phyloP scores from a whole-genome alignment of 2,888 invertebrate species.

The Ferdinandea cuprea region DNA sequence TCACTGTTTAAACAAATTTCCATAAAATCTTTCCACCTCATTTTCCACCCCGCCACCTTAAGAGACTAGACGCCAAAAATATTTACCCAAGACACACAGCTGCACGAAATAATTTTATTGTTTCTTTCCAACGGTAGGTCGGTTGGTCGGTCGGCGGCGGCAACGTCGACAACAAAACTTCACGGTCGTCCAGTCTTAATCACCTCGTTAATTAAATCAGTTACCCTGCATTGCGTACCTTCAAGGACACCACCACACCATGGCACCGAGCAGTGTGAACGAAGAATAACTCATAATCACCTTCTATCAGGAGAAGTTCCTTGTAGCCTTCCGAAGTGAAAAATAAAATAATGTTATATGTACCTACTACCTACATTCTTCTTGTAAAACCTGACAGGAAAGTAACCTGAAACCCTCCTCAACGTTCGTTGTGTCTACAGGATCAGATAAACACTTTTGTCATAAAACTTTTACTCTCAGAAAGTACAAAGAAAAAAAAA shows the following conservation, averaged over 20 bases:
- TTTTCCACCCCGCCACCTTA: conserved; percentile 22
- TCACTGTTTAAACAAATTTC: conserved; percentile 57
- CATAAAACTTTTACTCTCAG: conserved; percentile 70
- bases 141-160: conserved; percentile 12
- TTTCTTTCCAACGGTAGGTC: conserved; percentile 37
- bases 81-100: conserved; percentile 64
- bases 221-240: conserved; percentile 73
- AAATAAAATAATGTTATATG: conserved; percentile 32
- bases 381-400: conserved; percentile 69
- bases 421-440: conserved; percentile 72
- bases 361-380: too few species aligned
- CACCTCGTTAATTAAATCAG: conserved; percentile 75
- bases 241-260: conserved; percentile 48
- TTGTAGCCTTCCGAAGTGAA: conserved; percentile 4
- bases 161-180: conserved; percentile 50
- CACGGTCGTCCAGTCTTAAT: conserved; percentile 75
- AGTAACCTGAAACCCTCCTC: conserved; percentile 70
- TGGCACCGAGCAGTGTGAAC: conserved; percentile 59
- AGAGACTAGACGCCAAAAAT: conserved; percentile 71
- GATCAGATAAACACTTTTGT: conserved; percentile 75
- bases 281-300: conserved; percentile 72
- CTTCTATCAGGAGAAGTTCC: conserved; percentile 33
- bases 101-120: conserved; percentile 61
- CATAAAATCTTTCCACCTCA: conserved; percentile 70
- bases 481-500: conserved; percentile 47